Percentiles rank a stretch among this genome's conserved stretches.
phyloP scores from a whole-genome alignment of 2,113 vertebrate species.

The Ellobius talpinus region DNA sequence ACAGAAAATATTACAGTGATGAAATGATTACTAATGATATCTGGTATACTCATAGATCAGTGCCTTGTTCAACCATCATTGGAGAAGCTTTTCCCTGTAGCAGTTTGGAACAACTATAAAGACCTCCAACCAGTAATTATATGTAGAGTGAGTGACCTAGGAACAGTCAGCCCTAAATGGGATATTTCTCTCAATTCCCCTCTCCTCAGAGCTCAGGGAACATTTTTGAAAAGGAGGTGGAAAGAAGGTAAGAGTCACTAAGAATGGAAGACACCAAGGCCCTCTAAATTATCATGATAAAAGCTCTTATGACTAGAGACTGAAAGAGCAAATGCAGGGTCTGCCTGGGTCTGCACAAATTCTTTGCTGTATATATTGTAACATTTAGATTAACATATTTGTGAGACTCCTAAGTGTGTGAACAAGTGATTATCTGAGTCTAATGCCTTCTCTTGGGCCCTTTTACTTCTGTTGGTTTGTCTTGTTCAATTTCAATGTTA shows the following conservation, averaged over 20 bases:
- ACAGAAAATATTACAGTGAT: neutral
- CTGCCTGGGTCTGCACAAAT: neutral
- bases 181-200: neutral
- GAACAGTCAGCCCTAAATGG: neutral
- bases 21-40: neutral
- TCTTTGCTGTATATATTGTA: neutral
- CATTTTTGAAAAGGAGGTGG: neutral
- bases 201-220: neutral
- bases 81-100: neutral
- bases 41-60: neutral
- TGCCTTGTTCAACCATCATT: neutral
- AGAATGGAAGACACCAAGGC: neutral
- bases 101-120: neutral
- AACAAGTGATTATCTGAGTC: neutral
- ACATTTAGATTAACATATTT: neutral
- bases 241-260: neutral
- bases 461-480: neutral
- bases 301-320: neutral
- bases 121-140: neutral
- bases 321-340: neutral
- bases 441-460: neutral
- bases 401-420: neutral
- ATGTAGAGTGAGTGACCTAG: neutral
- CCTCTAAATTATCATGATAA: neutral
- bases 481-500: too few relatives aligned